phyloP scores from a whole-genome alignment of 2,888 invertebrate genomes.

The Gerris lacustris region DNA sequence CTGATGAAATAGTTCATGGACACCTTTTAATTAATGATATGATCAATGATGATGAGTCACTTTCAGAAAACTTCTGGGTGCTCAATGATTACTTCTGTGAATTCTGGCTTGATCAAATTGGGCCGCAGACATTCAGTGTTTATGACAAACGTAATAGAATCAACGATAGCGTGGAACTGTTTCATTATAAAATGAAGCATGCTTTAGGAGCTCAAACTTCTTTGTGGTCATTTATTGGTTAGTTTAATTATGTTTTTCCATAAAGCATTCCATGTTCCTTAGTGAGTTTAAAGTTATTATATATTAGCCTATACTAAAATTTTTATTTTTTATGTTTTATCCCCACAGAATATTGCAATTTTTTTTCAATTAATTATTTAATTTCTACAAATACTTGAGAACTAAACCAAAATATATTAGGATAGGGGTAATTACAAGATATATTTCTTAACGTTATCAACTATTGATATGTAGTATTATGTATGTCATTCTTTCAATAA shows the following conservation, averaged over 20 bases:
- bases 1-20: neutral
- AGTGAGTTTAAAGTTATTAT: too few species aligned
- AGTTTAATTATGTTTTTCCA: neutral
- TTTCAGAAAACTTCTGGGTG: neutral
- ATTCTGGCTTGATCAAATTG: neutral
- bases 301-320: too few species aligned
- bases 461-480: too few species aligned
- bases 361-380: too few species aligned
- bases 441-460: too few species aligned
- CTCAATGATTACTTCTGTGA: neutral
- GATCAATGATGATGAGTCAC: neutral
- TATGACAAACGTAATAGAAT: neutral
- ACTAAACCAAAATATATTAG: too few species aligned
- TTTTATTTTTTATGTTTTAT: too few species aligned
- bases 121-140: neutral
- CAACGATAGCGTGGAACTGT: neutral
- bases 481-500: too few species aligned
- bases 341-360: too few species aligned
- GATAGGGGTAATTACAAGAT: too few species aligned
- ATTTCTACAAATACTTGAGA: too few species aligned
- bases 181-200: neutral
- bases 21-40: neutral
- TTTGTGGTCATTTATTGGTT: neutral
- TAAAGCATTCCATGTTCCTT: too few species aligned
- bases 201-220: neutral